Evolutionary conservation across 2,888 invertebrate species (phyloP).

Genomic region (Podabrus alpinus): DNA sequence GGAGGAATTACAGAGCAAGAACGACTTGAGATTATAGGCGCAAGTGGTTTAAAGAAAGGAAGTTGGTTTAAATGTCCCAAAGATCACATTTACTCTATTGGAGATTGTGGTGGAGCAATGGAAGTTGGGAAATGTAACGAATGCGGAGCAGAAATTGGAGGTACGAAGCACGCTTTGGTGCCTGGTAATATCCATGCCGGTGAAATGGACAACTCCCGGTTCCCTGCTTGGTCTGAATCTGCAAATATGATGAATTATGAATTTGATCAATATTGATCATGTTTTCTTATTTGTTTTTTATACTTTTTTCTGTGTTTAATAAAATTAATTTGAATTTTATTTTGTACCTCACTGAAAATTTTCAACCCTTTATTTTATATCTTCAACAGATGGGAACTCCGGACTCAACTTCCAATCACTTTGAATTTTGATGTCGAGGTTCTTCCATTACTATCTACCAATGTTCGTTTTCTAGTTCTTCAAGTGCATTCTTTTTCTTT

Average conservation of each 20-base stretch:
- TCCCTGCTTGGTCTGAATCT: slow-evolving; percentile 58
- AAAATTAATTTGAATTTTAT: too few species aligned
- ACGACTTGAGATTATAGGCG: slow-evolving; percentile 60
- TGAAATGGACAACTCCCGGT: slow-evolving; percentile 35
- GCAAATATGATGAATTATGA: slow-evolving; percentile 56
- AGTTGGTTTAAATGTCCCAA: slow-evolving; percentile 76
- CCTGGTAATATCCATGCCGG: slow-evolving; percentile 56
- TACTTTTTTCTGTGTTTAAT: too few species aligned
- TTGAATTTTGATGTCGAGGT: too few species aligned
- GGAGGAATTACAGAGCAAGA: slow-evolving; percentile 55
- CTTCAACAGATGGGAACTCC: too few species aligned
- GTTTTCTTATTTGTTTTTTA: too few species aligned
- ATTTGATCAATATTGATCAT: too few species aligned
- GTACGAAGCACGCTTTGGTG: slow-evolving; percentile 58
- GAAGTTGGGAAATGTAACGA: slow-evolving; percentile 59
- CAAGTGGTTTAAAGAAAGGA: slow-evolving; percentile 61
- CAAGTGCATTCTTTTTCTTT: too few species aligned
- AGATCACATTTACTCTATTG: slow-evolving; percentile 69
- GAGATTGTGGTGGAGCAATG: slow-evolving; percentile 71
- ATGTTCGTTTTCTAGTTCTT: too few species aligned
- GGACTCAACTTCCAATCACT: too few species aligned
- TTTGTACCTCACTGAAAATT: too few species aligned
- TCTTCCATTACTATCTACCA: too few species aligned
- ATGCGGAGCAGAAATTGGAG: slow-evolving; percentile 64
- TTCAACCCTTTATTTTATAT: too few species aligned